A percentile compares a stretch with the other conserved stretches of the same genome.
Conservation (phyloP, 2,797 vertebrate genomes). For the Rhinella marina region DNA sequence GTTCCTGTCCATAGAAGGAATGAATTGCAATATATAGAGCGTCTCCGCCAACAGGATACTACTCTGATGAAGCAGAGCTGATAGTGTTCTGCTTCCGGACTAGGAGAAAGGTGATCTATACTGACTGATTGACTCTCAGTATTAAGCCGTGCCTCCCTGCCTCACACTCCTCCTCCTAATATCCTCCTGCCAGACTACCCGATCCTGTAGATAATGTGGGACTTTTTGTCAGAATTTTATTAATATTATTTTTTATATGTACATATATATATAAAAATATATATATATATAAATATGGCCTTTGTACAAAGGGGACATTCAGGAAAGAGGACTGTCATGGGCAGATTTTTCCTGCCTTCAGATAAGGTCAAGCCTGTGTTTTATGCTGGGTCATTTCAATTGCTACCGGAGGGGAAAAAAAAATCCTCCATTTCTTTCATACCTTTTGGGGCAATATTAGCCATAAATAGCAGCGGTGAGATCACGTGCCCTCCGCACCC, state of each 20-base stretch:
- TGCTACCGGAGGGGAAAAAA: conserved; percentile 51
- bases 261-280: conserved; percentile 66
- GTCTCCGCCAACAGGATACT: not conserved
- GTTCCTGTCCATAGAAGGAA: conserved; percentile 8
- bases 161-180: conserved; percentile 48
- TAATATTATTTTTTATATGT: conserved; percentile 68
- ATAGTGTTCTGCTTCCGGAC: not conserved
- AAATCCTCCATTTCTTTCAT: not conserved
- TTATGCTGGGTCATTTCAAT: conserved; percentile 41
- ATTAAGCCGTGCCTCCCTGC: conserved; percentile 41
- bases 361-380: conserved; percentile 59
- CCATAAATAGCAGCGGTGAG: not conserved
- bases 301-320: conserved; percentile 70
- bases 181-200: conserved; percentile 65
- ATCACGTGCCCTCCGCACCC: not conserved
- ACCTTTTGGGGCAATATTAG: not conserved
- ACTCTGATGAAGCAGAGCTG: not conserved
- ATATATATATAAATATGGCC: conserved; percentile 69
- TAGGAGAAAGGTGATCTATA: not conserved
- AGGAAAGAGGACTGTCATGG: conserved; percentile 69
- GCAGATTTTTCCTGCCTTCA: conserved; percentile 76
- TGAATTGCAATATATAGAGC: not conserved
- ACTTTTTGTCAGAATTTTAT: conserved; percentile 67
- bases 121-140: conserved; percentile 6
- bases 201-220: conserved; percentile 64